Evolutionary conservation across 2,113 vertebrate genomes (phyloP).

Genomic region (Gambusia affinis): DNA sequence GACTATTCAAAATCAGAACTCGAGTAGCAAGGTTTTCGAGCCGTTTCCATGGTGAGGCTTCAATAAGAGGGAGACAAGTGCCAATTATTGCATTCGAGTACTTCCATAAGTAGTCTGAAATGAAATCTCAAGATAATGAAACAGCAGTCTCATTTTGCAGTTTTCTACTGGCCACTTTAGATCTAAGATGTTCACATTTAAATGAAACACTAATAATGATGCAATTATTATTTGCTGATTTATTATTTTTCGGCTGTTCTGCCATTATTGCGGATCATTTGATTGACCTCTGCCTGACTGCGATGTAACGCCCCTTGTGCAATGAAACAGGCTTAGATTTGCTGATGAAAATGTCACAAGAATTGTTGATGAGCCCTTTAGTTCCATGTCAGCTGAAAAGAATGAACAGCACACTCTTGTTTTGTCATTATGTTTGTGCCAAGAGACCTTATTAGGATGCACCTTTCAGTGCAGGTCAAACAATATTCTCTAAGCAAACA

Average conservation of each 20-base stretch:
- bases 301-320: constrained; percentile 37
- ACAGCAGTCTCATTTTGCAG: constrained; percentile 45
- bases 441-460: constrained; percentile 19
- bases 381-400: constrained; percentile 33
- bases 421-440: constrained; percentile 17
- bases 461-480: constrained; percentile 19
- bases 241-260: constrained; percentile 11
- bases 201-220: constrained; percentile 18
- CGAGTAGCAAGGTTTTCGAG: constrained; percentile 59
- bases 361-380: constrained; percentile 40
- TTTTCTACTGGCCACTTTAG: constrained; percentile 6
- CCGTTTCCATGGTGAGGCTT: constrained; percentile 68
- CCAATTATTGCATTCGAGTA: constrained; percentile 68
- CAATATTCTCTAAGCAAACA: constrained; percentile 26
- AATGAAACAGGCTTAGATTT: constrained; percentile 29
- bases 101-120: constrained; percentile 59
- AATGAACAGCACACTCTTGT: constrained; percentile 32
- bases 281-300: constrained; percentile 31
- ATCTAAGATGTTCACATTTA: constrained; percentile 24
- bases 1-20: constrained; percentile 58
- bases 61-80: constrained; percentile 47
- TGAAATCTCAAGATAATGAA: constrained; percentile 28
- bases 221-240: constrained; percentile 6
- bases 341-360: constrained; percentile 31
- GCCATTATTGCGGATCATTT: constrained; percentile 12